Percentiles rank a stretch among this genome's conserved stretches.
These are phyloP conservation scores for Gallinago jamesoni DNA, from an alignment of 2,113 vertebrate species.

Conservation along the genomic window DNA sequence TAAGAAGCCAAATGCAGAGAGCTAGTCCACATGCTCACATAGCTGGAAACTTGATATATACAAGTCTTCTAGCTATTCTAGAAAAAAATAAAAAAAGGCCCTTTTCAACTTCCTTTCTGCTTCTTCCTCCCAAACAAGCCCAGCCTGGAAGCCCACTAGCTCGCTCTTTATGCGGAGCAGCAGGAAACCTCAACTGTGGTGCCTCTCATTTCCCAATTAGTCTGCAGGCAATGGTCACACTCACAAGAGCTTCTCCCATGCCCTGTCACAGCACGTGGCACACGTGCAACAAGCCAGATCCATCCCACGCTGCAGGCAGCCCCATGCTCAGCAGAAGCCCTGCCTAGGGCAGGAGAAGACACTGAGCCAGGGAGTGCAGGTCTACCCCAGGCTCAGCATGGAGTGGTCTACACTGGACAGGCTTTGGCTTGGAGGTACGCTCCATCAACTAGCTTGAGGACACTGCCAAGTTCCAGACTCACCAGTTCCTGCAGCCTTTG, in stretches of 20 bases:
- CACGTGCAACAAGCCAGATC: not conserved
- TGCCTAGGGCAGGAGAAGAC: not conserved
- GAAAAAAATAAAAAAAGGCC: not conserved
- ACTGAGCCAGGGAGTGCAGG: not conserved
- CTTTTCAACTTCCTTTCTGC: not conserved
- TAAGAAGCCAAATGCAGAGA: not conserved
- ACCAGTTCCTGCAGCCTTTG: not conserved
- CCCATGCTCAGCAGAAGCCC: not conserved
- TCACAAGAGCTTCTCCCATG: not conserved
- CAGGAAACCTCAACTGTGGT: not conserved
- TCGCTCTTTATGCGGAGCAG: not conserved
- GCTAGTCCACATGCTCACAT: not conserved
- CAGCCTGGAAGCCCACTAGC: not conserved
- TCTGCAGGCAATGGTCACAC: not conserved
- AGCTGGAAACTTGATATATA: not conserved
- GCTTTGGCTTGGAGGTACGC: not conserved
- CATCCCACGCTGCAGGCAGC: not conserved
- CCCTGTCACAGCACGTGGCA: no score
- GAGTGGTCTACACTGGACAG: not conserved
- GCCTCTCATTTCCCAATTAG: not conserved
- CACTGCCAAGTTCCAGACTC: not conserved
- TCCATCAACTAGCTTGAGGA: not conserved
- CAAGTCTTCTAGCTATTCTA: not conserved
- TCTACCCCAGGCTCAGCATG: not conserved
- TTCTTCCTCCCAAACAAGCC: not conserved